Evolutionary conservation across 1,140 invertebrate species (phyloP).

Genomic region (Papilio helenus): DNA sequence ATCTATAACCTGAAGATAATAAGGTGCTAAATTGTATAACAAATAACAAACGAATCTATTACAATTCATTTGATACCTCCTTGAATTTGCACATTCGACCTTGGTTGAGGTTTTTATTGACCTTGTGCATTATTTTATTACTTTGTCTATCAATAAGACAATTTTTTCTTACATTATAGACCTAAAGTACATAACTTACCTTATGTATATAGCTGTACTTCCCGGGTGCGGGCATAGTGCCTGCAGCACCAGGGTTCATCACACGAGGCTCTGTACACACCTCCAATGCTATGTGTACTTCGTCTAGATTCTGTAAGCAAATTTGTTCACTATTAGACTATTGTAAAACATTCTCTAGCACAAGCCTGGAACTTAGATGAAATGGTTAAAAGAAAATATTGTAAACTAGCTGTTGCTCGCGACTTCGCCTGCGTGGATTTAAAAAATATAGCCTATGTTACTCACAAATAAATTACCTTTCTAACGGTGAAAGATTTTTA

Average conservation of each 20-base stretch:
- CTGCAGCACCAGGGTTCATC: slow-evolving; percentile 64
- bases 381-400: too few species aligned
- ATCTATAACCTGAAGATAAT: slow-evolving; percentile 93
- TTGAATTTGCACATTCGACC: neutral
- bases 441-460: too few species aligned
- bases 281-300: slow-evolving; percentile 94
- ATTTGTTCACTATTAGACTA: too few species aligned
- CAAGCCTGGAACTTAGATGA: too few species aligned
- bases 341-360: too few species aligned
- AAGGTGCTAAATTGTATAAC: slow-evolving; percentile 23
- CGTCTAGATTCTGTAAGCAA: slow-evolving; percentile 92
- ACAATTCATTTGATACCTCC: neutral
- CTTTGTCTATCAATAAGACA: neutral
- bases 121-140: neutral
- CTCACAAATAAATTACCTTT: too few species aligned
- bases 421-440: too few species aligned
- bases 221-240: slow-evolving; percentile 82
- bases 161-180: too few species aligned
- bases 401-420: too few species aligned
- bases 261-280: slow-evolving; percentile 93
- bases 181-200: slow-evolving; percentile 48
- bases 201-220: slow-evolving; percentile 82
- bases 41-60: neutral
- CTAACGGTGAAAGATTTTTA: too few species aligned
- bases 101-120: neutral